Evolutionary conservation across 2,797 vertebrate genomes (phyloP).

Genomic region (Ataeniobius toweri): DNA sequence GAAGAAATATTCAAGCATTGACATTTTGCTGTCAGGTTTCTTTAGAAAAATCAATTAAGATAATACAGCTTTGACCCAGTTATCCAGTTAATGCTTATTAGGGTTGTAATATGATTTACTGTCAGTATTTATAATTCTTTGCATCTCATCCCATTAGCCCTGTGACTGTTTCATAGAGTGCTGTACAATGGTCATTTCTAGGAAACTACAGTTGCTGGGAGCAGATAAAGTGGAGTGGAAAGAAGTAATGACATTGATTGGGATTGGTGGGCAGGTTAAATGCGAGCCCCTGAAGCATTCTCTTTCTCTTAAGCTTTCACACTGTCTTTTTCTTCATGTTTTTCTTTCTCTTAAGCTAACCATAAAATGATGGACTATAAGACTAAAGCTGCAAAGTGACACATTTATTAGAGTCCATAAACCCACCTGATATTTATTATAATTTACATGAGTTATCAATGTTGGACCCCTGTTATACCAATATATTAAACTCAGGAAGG

Average conservation of each 20-base stretch:
- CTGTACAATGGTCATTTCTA: conserved; percentile 92
- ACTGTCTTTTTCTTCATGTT: conserved; percentile 33
- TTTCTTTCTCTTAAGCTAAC: conserved; percentile 41
- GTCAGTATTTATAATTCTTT: conserved; percentile 99
- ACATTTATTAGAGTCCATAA: conserved; percentile 65
- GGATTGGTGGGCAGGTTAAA: conserved; percentile 89
- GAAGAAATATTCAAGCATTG: conserved; percentile 99
- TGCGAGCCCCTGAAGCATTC: conserved; percentile 65
- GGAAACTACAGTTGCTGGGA: conserved; percentile 84
- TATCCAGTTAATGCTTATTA: conserved; percentile 99
- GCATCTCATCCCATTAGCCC: conserved; percentile 99
- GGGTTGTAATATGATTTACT: conserved; percentile 99
- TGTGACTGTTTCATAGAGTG: conserved; percentile 94
- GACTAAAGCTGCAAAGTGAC: conserved; percentile 55
- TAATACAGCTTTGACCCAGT: conserved; percentile 99
- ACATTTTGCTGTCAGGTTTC: conserved; percentile 99
- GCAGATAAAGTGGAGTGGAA: conserved; percentile 88
- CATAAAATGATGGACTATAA: conserved; percentile 52
- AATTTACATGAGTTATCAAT: conserved; percentile 56
- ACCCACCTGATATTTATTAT: conserved; percentile 53
- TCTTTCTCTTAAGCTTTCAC: conserved; percentile 39
- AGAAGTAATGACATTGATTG: conserved; percentile 92
- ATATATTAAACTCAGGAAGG: conserved; percentile 37
- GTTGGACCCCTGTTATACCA: conserved; percentile 49
- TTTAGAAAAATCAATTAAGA: conserved; percentile 99